These are phyloP conservation scores for Triplophysa yarkandensis DNA, from an alignment of 2,797 vertebrate species.

Conservation along the genomic window DNA sequence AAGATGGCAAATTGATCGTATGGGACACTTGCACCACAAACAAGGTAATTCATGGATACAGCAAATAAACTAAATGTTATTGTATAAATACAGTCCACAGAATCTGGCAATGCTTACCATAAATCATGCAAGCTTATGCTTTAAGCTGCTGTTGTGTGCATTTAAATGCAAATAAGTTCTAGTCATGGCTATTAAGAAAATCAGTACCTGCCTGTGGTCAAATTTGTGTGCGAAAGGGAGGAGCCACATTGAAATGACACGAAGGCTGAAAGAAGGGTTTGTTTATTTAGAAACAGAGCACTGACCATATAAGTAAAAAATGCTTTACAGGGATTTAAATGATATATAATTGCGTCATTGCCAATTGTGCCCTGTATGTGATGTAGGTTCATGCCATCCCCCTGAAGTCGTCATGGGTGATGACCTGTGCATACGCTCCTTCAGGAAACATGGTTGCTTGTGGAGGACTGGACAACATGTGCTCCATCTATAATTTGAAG, in stretches of 20 bases:
- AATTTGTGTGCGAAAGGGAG: constrained; percentile 22
- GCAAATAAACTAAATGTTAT: not conserved
- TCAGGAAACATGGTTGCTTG: constrained; percentile 97
- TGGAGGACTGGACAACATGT: constrained; percentile 98
- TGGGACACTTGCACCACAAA: constrained; percentile 97
- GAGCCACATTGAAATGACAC: constrained; percentile 8
- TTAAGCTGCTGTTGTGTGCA: constrained; percentile 5
- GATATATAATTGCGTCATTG: too few species aligned
- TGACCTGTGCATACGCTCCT: constrained; percentile 96
- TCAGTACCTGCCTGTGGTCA: constrained; percentile 36
- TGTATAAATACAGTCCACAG: not conserved
- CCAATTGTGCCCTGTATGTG: not conserved
- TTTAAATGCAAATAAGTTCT: constrained; percentile 31
- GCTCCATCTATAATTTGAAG: constrained; percentile 97
- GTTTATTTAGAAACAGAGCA: not conserved
- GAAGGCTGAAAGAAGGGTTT: constrained; percentile 4
- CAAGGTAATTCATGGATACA: constrained; percentile 76
- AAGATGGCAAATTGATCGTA: constrained; percentile 97
- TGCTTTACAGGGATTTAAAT: not conserved
- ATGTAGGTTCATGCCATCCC: constrained; percentile 94
- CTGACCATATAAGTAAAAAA: not conserved
- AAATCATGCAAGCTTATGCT: not conserved
- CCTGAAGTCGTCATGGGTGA: constrained; percentile 97
- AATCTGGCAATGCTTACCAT: not conserved
- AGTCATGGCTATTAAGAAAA: constrained; percentile 26